Conservation (phyloP, 2,888 invertebrate genomes). For the Tipula helvola region DNA sequence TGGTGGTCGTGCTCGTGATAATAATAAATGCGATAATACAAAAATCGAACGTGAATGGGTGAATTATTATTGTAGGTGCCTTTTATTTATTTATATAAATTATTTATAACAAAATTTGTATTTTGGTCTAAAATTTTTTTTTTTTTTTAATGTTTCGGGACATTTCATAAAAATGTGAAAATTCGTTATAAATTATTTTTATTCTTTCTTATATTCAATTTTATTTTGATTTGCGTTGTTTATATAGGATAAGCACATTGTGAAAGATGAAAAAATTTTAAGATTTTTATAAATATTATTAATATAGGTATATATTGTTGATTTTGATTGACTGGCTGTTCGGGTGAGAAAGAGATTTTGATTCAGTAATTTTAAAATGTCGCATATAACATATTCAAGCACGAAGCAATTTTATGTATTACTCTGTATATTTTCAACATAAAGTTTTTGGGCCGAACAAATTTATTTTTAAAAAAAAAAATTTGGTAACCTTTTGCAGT, state of each 20-base stretch:
- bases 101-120: constrained; percentile 7
- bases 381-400: not conserved
- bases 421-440: not conserved
- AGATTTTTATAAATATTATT: not conserved
- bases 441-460: not conserved
- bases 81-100: constrained; percentile 22
- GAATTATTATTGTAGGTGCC: constrained; percentile 37
- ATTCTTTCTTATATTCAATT: constrained; percentile 12
- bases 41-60: constrained; percentile 26
- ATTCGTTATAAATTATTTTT: not conserved
- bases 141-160: constrained; percentile 12
- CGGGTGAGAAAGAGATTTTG: not conserved
- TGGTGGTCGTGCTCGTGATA: constrained; percentile 18
- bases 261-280: not conserved
- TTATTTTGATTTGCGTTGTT: not conserved
- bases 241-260: constrained; percentile 12
- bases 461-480: not conserved
- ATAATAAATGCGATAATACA: constrained; percentile 22
- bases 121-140: constrained; percentile 16
- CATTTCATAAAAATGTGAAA: constrained; percentile 11
- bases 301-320: not conserved
- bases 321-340: not conserved
- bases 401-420: not conserved
- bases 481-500: not conserved
- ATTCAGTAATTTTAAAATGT: not conserved